phyloP scores from a whole-genome alignment of 2,797 vertebrate genomes.

The Heterohyrax brucei region DNA sequence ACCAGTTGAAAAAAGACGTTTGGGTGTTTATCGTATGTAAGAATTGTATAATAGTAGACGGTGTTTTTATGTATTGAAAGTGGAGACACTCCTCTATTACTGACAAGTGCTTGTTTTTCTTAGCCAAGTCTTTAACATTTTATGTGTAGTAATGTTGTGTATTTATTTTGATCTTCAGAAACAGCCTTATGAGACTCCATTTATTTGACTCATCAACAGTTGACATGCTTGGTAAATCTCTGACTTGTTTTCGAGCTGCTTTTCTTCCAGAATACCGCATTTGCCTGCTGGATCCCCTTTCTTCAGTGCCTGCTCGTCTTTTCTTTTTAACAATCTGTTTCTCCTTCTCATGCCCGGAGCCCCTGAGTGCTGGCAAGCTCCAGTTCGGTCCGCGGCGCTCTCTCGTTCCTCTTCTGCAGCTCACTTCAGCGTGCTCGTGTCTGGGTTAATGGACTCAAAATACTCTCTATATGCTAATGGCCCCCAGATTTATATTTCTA shows the following conservation, averaged over 20 bases:
- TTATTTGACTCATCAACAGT: neutral
- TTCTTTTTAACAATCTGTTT: neutral
- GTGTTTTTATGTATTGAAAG: neutral
- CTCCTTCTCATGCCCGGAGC: neutral
- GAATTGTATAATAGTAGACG: neutral
- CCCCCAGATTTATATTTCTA: constrained; percentile 28
- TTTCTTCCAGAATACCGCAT: neutral
- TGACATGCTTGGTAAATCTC: constrained; percentile 1
- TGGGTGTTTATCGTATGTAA: neutral
- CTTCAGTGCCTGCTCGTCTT: neutral
- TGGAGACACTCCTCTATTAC: neutral
- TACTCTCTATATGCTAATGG: neutral
- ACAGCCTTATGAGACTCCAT: neutral
- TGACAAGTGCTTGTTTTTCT: constrained; percentile 50
- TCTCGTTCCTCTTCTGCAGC: neutral
- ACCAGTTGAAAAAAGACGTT: constrained; percentile 3
- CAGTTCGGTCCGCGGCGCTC: neutral
- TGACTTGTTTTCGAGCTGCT: constrained; percentile 27
- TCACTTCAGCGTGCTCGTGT: neutral
- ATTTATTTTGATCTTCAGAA: constrained; percentile 17
- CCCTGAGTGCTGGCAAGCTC: too few relatives aligned
- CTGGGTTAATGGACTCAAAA: neutral
- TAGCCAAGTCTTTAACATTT: neutral
- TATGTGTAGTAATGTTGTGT: neutral
- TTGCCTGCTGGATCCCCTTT: neutral